These are phyloP conservation scores for Acanthosepion pharaonis DNA, from an alignment of 2,888 invertebrate species.

Conservation along the genomic window DNA sequence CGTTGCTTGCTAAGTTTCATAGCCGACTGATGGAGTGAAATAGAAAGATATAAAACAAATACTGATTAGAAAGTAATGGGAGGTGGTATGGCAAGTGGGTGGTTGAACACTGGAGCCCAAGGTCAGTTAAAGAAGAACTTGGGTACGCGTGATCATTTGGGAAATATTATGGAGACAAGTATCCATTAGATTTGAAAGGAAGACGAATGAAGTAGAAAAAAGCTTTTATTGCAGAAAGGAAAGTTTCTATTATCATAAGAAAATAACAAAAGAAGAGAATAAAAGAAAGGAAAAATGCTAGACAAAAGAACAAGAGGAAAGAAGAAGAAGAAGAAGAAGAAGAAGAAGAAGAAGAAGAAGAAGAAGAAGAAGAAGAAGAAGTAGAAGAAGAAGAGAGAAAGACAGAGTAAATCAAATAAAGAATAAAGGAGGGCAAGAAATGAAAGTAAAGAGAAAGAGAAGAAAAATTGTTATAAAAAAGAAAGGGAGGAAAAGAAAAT, in stretches of 20 bases:
- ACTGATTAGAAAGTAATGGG: constrained; percentile 1
- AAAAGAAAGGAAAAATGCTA: too few relatives aligned
- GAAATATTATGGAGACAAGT: background rate
- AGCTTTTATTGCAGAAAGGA: constrained; percentile 8
- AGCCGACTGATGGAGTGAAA: background rate
- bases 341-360: background rate
- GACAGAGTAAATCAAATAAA: too few relatives aligned
- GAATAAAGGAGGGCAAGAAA: too few relatives aligned
- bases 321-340: background rate
- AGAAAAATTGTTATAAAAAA: background rate
- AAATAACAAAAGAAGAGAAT: too few relatives aligned
- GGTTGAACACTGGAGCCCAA: background rate
- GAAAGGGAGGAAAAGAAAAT: background rate
- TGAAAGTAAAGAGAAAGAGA: background rate
- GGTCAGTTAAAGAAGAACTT: background rate
- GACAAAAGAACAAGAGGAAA: background rate
- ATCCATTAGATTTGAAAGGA: background rate
- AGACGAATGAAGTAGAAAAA: background rate
- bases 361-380: background rate
- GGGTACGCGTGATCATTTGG: background rate
- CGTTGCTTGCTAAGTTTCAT: background rate
- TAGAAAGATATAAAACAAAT: background rate
- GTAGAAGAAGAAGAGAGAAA: too few relatives aligned
- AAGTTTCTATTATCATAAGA: background rate
- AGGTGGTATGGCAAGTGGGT: background rate